phyloP scores from a whole-genome alignment of 1,140 invertebrate genomes.

The Lasioglossum baleicum region DNA sequence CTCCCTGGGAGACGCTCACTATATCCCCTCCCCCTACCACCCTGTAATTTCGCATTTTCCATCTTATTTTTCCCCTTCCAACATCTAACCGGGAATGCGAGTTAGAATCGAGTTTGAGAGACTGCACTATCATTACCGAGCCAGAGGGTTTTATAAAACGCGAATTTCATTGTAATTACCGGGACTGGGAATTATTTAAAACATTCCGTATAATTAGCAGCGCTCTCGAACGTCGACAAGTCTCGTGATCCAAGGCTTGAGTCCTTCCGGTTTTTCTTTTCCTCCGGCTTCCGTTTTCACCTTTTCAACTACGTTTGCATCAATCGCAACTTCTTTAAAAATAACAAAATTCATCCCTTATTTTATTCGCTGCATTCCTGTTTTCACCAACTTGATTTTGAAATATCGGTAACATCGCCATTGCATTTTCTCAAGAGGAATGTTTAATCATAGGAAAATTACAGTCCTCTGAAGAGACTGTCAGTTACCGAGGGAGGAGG shows the following conservation, averaged over 20 bases:
- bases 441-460: slow-evolving; percentile 2
- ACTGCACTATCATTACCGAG: background rate
- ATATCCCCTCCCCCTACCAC: background rate
- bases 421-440: background rate
- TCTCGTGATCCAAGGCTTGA: background rate
- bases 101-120: background rate
- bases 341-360: too few relatives aligned
- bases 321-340: too few relatives aligned
- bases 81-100: background rate
- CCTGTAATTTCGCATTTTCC: slow-evolving; percentile 5
- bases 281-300: too few relatives aligned
- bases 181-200: background rate
- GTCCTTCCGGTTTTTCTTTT: background rate
- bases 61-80: background rate
- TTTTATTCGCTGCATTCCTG: too few relatives aligned
- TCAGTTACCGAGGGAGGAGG: too few relatives aligned
- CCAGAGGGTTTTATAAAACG: background rate
- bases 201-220: background rate
- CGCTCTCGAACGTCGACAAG: background rate
- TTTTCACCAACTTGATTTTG: too few relatives aligned
- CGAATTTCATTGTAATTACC: background rate
- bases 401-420: too few relatives aligned
- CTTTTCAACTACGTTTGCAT: too few relatives aligned
- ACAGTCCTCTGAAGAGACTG: background rate
- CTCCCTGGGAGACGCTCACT: background rate